Conservation (phyloP, 2,113 vertebrate genomes). For the Lycaon pictus region DNA sequence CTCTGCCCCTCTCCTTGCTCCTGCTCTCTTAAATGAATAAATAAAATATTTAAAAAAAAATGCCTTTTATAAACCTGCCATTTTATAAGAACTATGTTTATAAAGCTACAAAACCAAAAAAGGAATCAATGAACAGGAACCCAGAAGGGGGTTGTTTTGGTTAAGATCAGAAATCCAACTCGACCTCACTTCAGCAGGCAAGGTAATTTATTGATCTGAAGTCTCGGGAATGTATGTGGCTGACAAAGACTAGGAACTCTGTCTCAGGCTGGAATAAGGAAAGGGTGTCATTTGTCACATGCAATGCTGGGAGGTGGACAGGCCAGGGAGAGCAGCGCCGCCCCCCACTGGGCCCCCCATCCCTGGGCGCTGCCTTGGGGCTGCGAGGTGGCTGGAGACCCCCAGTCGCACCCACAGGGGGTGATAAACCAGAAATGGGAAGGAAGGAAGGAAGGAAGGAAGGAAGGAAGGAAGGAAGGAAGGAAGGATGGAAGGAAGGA, state of each 20-base stretch:
- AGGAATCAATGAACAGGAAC: background rate
- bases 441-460: background rate
- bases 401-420: background rate
- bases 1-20: too few species aligned
- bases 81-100: background rate
- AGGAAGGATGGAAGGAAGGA: too few species aligned
- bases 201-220: background rate
- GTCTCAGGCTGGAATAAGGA: background rate
- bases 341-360: fast-evolving
- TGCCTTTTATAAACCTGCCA: background rate
- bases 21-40: too few species aligned
- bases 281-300: background rate
- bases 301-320: background rate
- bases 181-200: background rate
- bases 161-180: background rate
- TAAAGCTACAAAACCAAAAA: background rate
- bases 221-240: background rate
- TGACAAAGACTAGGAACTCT: background rate
- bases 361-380: background rate
- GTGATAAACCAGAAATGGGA: background rate
- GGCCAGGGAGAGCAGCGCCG: background rate
- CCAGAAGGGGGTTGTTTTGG: background rate
- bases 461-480: too few species aligned
- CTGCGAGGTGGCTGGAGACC: background rate
- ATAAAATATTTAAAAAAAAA: too few species aligned